Evolutionary conservation across 2,797 vertebrate species (phyloP).

Genomic region (Cygnus olor): DNA sequence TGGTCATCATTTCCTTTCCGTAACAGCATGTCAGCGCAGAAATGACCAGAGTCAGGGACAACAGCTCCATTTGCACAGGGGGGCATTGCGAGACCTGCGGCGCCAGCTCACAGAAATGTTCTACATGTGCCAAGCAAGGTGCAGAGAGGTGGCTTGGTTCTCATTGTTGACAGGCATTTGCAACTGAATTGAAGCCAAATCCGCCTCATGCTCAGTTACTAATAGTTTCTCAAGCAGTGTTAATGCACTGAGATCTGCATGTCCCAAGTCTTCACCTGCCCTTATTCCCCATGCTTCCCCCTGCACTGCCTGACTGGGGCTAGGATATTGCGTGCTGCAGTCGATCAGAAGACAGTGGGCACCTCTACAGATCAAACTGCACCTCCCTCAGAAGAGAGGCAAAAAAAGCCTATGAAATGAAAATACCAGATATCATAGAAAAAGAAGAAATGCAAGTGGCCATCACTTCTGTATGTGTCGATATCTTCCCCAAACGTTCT

Average conservation of each 20-base stretch:
- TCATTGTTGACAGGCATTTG: background rate
- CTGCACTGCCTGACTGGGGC: background rate
- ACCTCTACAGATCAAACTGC: background rate
- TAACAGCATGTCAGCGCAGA: fast-evolving
- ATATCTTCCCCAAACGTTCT: background rate
- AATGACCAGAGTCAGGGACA: background rate
- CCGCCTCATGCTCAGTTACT: background rate
- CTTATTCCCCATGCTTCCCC: background rate
- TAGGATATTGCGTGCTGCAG: background rate
- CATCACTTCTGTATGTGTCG: background rate
- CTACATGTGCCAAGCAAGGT: background rate
- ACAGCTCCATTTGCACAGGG: fast-evolving
- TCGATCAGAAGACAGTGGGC: background rate
- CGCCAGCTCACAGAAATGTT: background rate
- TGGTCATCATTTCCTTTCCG: background rate
- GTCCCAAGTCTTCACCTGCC: background rate
- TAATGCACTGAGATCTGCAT: background rate
- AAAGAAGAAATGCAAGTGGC: background rate
- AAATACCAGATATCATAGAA: background rate
- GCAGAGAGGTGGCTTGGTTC: background rate
- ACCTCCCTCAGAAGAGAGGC: background rate
- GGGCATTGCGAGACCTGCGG: background rate
- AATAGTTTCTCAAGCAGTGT: background rate
- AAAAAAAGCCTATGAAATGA: background rate
- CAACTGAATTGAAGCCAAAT: background rate